Conservation (phyloP, 37 sponge, comb jelly and placozoan genomes). For the Halisarca cf. caerulea region DNA sequence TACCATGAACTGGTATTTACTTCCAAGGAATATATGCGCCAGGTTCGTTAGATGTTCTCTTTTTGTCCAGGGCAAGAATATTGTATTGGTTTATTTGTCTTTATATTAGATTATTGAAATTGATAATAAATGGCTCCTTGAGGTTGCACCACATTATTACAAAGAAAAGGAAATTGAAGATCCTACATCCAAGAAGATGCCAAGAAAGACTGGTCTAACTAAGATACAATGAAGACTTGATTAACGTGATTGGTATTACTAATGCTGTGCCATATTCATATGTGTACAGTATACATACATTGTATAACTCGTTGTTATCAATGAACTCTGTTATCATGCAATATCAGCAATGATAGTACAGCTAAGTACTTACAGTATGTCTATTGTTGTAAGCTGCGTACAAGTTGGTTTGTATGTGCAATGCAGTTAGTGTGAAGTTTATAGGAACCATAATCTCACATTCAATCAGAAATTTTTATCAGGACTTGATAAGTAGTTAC, state of each 20-base stretch:
- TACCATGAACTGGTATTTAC: slow-evolving; percentile 96
- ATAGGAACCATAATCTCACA: no score
- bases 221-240: background rate
- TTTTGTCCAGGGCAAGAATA: background rate
- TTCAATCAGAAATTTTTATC: no score
- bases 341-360: no score
- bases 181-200: slow-evolving; percentile 76
- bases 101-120: slow-evolving; percentile 88
- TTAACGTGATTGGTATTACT: background rate
- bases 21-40: slow-evolving; percentile 97
- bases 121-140: slow-evolving; percentile 93
- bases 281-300: background rate
- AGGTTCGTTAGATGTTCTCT: slow-evolving; percentile 58
- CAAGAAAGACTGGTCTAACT: slow-evolving; percentile 74
- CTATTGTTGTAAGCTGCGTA: no score
- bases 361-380: no score
- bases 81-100: background rate
- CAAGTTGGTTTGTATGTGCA: no score
- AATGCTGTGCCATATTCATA: background rate
- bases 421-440: no score
- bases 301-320: background rate
- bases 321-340: background rate
- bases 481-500: no score
- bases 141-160: slow-evolving; percentile 99
- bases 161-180: slow-evolving; percentile 90